Percentiles rank a stretch among this genome's conserved stretches.
Conservation (phyloP, 2,888 invertebrate genomes). For the Himalopsyche kuldschensis region DNA sequence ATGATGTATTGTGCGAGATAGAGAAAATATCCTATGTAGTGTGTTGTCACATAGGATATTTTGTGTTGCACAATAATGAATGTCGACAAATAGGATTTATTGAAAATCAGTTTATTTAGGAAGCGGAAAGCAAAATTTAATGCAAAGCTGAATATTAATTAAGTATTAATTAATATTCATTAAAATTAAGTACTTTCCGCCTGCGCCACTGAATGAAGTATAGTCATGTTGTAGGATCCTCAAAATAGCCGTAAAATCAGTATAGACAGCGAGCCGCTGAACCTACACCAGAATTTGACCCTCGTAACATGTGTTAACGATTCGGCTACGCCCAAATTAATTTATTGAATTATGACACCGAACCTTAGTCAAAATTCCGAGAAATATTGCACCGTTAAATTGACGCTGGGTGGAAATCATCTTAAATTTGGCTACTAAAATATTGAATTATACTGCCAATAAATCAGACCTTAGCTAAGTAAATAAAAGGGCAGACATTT, state of each 20-base stretch:
- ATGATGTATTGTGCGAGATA: too few species aligned
- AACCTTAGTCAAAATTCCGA: constrained; percentile 11
- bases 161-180: too few species aligned
- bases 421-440: not conserved
- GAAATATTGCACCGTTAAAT: not conserved
- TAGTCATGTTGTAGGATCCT: not conserved
- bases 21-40: too few species aligned
- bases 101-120: too few species aligned
- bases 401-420: not conserved
- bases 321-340: constrained; percentile 14
- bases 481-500: not conserved
- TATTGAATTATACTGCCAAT: not conserved
- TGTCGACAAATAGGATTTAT: too few species aligned
- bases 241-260: not conserved
- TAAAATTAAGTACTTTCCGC: not conserved
- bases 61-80: too few species aligned
- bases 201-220: not conserved
- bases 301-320: constrained; percentile 13
- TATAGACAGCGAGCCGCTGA: constrained; percentile 6
- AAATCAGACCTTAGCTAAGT: not conserved
- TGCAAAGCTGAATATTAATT: too few species aligned
- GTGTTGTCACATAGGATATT: too few species aligned
- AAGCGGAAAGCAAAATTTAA: too few species aligned
- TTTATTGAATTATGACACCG: constrained; percentile 2
- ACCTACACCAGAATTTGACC: constrained; percentile 11